phyloP scores from a whole-genome alignment of 2,888 invertebrate genomes.

The Tortricodes alternella region DNA sequence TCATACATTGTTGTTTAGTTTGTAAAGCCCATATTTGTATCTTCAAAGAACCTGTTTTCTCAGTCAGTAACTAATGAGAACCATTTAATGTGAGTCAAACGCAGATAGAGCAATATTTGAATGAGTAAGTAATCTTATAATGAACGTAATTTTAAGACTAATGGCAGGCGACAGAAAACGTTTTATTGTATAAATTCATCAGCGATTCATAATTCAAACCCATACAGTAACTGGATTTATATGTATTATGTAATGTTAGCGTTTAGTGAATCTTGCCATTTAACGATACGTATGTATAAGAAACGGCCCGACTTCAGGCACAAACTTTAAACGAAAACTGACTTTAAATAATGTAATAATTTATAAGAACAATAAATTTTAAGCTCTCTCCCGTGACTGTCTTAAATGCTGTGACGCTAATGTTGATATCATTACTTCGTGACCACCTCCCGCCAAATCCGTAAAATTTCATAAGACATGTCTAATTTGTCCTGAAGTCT shows the following conservation, averaged over 20 bases:
- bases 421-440: neutral
- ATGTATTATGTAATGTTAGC: slow-evolving; percentile 73
- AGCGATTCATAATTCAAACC: slow-evolving; percentile 28
- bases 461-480: neutral
- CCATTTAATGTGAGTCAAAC: too few species aligned
- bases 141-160: too few species aligned
- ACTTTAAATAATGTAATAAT: neutral
- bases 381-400: neutral
- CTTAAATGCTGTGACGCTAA: neutral
- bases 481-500: slow-evolving; percentile 46
- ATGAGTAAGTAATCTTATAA: too few species aligned
- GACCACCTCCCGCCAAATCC: neutral
- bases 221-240: slow-evolving; percentile 40
- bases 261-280: slow-evolving; percentile 80
- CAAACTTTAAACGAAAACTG: neutral
- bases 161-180: neutral
- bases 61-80: too few species aligned
- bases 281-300: slow-evolving; percentile 59
- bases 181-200: slow-evolving; percentile 13
- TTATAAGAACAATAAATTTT: neutral
- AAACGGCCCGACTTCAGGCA: slow-evolving; percentile 51
- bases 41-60: too few species aligned
- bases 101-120: too few species aligned
- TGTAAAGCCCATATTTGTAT: neutral
- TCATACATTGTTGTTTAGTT: neutral